Base-by-base conservation (phyloP, 1,140 invertebrate genomes). In the Apis florea region DNA sequence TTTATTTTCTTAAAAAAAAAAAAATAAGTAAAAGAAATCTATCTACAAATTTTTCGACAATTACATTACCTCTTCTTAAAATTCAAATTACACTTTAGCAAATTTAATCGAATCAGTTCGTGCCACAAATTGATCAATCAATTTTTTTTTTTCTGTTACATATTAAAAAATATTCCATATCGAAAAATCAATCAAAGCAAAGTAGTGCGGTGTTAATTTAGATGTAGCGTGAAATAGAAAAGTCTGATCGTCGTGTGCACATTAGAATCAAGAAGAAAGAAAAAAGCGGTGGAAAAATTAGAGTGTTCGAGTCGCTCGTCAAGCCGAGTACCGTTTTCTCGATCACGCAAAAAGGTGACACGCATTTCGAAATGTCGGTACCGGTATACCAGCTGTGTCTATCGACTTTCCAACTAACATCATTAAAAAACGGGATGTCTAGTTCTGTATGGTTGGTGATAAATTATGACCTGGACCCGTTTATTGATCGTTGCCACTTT, bases 311-410 rank as follows among this genome's bases (percentile, higher is more conserved):
- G 80, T n/a, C n/a, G n/a, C 59, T 75, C 70, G 79, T 86, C 75
- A 82, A 40, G 75, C 51, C 26, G 70, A 71, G 71, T 73, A 85
- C 76, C 84, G 85, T 87, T 87, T 51, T 53, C 72, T 58, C 47
- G 66, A 83, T 85, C 63, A 47, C 54, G 63, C 84, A 87, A 86
- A 86, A 85, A 87, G 58, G 69, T 71, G 85, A 87, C 85, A 87
- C 84, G 84, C 84, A 87, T 87, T 87, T 64, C 47, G 67, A 86
- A 74, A 82, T 58, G 58, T 73, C 40, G 79, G 40, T 53, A 53
- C 24, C 21, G 54, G 15, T 31, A 53, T 26, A 15, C 47, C 61
- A 19, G 3, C 54, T 19, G 1, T 59, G 53, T 75, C 59, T 31
- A 49, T 59, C 63, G 58, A 70, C 61, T 85, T 59, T 75, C 64